Base-by-base conservation (phyloP, 2,888 invertebrate genomes). In the Allolobophora icterica region DNA sequence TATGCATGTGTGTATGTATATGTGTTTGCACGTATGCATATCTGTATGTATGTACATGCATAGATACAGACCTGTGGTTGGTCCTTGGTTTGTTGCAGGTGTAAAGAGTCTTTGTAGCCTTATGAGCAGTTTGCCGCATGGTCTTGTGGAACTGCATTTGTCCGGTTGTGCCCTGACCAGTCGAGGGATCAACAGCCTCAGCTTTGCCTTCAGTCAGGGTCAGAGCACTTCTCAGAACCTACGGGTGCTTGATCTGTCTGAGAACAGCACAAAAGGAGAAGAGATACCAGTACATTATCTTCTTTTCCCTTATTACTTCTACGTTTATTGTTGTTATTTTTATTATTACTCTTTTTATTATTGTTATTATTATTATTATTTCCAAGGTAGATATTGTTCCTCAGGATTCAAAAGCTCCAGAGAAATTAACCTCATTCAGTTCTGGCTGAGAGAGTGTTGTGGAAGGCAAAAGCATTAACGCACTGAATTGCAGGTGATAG, bases 121-220 rank as follows among this genome's bases (percentile, higher is more conserved):
- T 90, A 96, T 98, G 93, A 97, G 97, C 93, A 97, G 97, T 95
- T 97, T 98, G 94, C 97, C 97, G 91, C 97, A 97, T 95, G 98
- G 98, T 42, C 96, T 98, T 94, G 97, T 97, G 92, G 97, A 98
- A 95, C 96, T 99, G 92, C 97, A 98, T 95, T 96, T 99, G 92
- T 97, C 98, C 89, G 97, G 97, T 95, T 98, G 98, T 94, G 97
- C 98, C 91, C 96, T 99, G 93, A 98, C 98, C 90, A 97, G 98
- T 92, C 98, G 98, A 96, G 98, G 98, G 90, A 97, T 98, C 92
- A 97, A 97, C 95, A 97, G 97, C 94, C 96, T 99, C 93, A 97
- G 98, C 91, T 97, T 98, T 94, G 97, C 98, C 94, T 96, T 99
- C 93, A 97, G 97, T 87, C 34, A 34, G 13, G 24, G 34, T 34